Evolutionary conservation across 2,113 vertebrate species (phyloP).

Genomic region (Fulica atra): DNA sequence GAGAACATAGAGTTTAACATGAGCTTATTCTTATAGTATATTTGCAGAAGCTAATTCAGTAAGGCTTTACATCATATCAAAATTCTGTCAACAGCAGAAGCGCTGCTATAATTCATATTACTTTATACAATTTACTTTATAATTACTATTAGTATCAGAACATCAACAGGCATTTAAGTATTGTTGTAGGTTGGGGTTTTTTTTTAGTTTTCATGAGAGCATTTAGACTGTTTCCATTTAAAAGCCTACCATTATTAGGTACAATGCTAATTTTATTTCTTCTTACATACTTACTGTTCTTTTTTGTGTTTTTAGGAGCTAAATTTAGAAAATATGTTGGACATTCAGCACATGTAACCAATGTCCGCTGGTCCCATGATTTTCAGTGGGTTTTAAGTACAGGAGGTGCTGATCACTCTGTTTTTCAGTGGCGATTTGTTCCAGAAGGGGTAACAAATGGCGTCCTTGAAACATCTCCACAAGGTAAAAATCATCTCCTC

Average conservation of each 20-base stretch:
- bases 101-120: neutral
- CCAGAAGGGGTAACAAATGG: conserved; percentile 93
- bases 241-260: neutral
- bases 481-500: conserved; percentile 76
- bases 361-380: conserved; percentile 95
- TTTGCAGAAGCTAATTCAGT: neutral
- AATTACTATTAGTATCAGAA: neutral
- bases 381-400: conserved; percentile 96
- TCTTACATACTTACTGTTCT: neutral
- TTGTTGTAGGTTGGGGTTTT: neutral
- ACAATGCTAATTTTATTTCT: neutral
- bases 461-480: conserved; percentile 83
- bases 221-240: neutral
- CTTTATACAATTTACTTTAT: neutral
- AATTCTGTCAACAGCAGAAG: neutral
- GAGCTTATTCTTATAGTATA: neutral
- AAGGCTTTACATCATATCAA: neutral
- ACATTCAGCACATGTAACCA: conserved; percentile 96
- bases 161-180: neutral
- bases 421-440: conserved; percentile 98
- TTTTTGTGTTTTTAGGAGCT: conserved; percentile 78
- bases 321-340: conserved; percentile 96
- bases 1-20: neutral
- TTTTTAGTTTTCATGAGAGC: neutral
- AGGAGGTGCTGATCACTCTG: conserved; percentile 93